Evolutionary conservation across 2,888 invertebrate species (phyloP).

Genomic region (Philaethria dido): DNA sequence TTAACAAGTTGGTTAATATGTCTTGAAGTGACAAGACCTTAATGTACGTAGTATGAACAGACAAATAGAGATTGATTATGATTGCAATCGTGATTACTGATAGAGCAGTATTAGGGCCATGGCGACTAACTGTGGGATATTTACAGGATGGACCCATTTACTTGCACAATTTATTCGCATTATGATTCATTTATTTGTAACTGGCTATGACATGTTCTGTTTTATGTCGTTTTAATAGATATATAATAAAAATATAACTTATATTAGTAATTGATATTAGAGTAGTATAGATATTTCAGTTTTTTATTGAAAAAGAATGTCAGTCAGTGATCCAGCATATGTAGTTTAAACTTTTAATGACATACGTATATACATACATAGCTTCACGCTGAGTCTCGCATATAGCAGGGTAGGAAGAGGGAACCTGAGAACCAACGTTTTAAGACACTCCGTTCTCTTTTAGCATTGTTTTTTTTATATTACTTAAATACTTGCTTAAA

Average conservation of each 20-base stretch:
- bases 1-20: conserved; percentile 12
- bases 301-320: not conserved
- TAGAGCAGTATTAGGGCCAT: conserved; percentile 23
- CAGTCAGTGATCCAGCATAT: too few species aligned
- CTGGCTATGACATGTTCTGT: not conserved
- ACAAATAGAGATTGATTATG: conserved; percentile 29
- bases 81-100: conserved; percentile 23
- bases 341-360: too few species aligned
- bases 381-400: too few species aligned
- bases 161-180: conserved; percentile 15
- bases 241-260: not conserved
- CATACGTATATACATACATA: too few species aligned
- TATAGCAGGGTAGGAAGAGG: too few species aligned
- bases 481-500: too few species aligned
- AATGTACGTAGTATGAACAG: conserved; percentile 15
- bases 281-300: too few species aligned
- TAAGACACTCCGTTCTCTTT: too few species aligned
- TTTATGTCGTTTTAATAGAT: not conserved
- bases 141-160: conserved; percentile 24
- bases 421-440: too few species aligned
- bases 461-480: too few species aligned
- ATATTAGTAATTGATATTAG: too few species aligned
- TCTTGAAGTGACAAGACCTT: conserved; percentile 28
- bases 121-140: conserved; percentile 11
- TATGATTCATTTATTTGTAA: conserved; percentile 6